Conservation (phyloP, 2,113 vertebrate genomes). For the Microtus oregoni region DNA sequence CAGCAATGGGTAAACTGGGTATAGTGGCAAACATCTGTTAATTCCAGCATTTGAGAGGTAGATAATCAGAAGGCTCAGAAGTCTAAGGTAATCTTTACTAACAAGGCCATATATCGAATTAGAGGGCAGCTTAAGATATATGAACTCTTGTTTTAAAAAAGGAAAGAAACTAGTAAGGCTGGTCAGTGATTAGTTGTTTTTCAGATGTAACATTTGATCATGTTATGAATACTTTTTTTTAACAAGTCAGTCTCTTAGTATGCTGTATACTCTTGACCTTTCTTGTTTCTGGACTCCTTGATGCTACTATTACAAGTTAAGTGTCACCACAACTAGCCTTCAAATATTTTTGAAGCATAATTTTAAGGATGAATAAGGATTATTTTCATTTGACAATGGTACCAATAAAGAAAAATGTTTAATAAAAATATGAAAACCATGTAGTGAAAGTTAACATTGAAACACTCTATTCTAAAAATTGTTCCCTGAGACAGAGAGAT, state of each 20-base stretch:
- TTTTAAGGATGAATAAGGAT: background rate
- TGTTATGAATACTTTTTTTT: conserved; percentile 1
- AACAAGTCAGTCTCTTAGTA: background rate
- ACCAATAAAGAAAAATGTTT: background rate
- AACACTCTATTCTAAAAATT: conserved; percentile 11
- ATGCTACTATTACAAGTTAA: background rate
- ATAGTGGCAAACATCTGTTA: background rate
- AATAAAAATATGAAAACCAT: no score
- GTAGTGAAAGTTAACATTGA: background rate
- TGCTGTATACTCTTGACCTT: no score
- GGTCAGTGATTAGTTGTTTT: background rate
- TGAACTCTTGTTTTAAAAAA: background rate
- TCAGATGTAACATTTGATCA: conserved; percentile 41
- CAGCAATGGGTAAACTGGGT: background rate
- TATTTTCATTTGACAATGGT: background rate
- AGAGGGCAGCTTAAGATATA: background rate
- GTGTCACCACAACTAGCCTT: background rate
- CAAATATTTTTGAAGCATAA: conserved; percentile 25
- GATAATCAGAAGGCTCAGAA: background rate
- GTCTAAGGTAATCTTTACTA: background rate
- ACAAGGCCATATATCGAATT: background rate
- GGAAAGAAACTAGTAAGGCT: conserved; percentile 37
- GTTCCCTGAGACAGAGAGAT: background rate
- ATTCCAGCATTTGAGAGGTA: background rate
- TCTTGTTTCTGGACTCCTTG: background rate